A percentile compares a stretch with the other conserved stretches of the same genome.
Evolutionary conservation across 2,797 vertebrate species (phyloP).

Genomic region (Dendrocincla tyrannina): DNA sequence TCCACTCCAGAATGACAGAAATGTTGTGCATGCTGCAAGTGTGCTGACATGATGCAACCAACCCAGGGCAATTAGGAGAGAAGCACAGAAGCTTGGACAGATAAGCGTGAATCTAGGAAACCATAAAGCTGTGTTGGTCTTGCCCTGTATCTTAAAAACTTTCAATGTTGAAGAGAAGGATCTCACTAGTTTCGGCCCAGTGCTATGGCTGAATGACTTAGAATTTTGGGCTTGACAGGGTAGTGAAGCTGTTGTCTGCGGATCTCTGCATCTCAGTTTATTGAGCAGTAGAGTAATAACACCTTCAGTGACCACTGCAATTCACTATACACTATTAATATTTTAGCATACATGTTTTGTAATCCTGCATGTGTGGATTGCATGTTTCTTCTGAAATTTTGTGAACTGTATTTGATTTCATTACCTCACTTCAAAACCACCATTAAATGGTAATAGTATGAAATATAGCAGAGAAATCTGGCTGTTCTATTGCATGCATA

Average conservation of each 20-base stretch:
- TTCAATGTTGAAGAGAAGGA: background rate
- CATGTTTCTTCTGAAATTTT: background rate
- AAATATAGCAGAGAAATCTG: background rate
- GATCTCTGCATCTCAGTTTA: background rate
- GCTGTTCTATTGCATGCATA: background rate
- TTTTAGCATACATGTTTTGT: background rate
- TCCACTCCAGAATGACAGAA: background rate
- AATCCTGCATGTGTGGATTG: background rate
- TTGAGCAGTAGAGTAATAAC: background rate
- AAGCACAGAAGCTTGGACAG: background rate
- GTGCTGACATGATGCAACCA: background rate
- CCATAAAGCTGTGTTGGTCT: fast-evolving
- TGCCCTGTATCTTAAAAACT: background rate
- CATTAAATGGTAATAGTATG: background rate
- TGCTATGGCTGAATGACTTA: background rate
- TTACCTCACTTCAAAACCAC: background rate
- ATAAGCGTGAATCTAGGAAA: background rate
- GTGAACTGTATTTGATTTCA: background rate
- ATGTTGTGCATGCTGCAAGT: no score
- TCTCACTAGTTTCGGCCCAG: background rate
- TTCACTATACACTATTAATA: background rate
- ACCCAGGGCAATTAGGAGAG: background rate
- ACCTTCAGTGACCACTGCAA: background rate
- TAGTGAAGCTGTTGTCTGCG: background rate
- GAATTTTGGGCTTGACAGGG: background rate